Evolutionary conservation across 2,888 invertebrate genomes (phyloP).

Genomic region (Cosmorhoe ocellata): DNA sequence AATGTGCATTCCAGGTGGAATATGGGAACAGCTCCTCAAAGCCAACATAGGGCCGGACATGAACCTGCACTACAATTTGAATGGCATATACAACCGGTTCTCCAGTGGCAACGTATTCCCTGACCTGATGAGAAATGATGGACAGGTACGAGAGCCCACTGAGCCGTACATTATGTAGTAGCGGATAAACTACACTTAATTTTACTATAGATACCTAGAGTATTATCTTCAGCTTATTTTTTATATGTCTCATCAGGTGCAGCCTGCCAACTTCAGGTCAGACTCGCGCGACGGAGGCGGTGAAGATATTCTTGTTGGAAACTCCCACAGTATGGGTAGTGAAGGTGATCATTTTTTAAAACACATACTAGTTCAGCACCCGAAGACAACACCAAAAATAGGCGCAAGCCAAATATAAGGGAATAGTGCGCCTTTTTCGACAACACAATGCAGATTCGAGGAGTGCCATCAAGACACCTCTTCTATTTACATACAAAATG

Average conservation of each 20-base stretch:
- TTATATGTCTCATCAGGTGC: constrained; percentile 49
- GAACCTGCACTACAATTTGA: constrained; percentile 76
- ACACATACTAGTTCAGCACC: no score
- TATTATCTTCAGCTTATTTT: not conserved
- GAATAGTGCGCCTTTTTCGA: no score
- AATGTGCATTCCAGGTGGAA: constrained; percentile 56
- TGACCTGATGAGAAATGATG: constrained; percentile 70
- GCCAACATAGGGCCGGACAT: constrained; percentile 78
- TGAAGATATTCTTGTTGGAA: constrained; percentile 63
- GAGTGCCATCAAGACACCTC: no score
- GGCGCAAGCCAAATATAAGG: no score
- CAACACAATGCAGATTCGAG: no score
- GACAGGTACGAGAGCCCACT: no score
- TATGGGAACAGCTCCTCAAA: constrained; percentile 76
- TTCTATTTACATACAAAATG: no score
- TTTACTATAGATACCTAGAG: not conserved
- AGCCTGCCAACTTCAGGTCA: constrained; percentile 69
- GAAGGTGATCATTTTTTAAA: constrained; percentile 5
- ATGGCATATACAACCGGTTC: constrained; percentile 73
- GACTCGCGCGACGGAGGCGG: constrained; percentile 52
- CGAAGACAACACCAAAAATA: no score
- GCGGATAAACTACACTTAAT: no score
- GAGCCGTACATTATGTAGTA: no score
- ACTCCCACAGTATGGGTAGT: constrained; percentile 23
- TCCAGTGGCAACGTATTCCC: constrained; percentile 59